Base-by-base conservation (phyloP, 2,888 invertebrate species). In the Ligdia adustata region DNA sequence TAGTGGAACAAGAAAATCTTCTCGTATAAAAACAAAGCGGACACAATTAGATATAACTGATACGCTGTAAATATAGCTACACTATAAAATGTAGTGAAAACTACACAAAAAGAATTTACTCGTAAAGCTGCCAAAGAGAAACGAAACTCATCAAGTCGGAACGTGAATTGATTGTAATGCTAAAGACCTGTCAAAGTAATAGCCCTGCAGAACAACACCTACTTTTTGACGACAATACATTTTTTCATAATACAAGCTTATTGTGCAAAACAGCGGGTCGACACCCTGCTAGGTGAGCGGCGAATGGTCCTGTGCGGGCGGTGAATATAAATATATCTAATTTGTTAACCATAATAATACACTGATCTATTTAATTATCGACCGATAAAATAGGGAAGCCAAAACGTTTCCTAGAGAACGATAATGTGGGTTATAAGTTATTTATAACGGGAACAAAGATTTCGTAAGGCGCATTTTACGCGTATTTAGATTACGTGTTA, bases 251-350 rank as follows among this genome's bases (percentile, higher is more conserved):
- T 57, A 58, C 60, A 64, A 62, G 62, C 62, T 57, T 71, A 73
- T 57, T 72, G 70, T 70, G 74, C 69, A 62, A 65, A 65, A 57
- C 31, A 64, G 53, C 72, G 75, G 77, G 81, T 78, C 80, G 75
- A 70, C 82, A 78, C 74, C 79, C 79, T 71, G 54, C 64, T 60
- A 65, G 66, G 77, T 79, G 75, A 82, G 81, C 77, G 84, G 83
- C 64, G 79, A 82, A 83, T 79, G 70, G 72, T 75, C 77, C 77
- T 72, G 68, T 75, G 72, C 72, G 75, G 74, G 67, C 66, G 64
- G 60, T 40, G 46, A 54, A 72, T 79, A 78, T 81, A 78, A 79
- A 82, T 82, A 83, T 67, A 85, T 79, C 80, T 68, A 71, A 75
- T 70, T 71, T 72, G 75, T 76, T 75, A 79, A 75, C 74, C 73